These are phyloP conservation scores for Serripes groenlandicus DNA, from an alignment of 2,888 invertebrate species.

Conservation along the genomic window DNA sequence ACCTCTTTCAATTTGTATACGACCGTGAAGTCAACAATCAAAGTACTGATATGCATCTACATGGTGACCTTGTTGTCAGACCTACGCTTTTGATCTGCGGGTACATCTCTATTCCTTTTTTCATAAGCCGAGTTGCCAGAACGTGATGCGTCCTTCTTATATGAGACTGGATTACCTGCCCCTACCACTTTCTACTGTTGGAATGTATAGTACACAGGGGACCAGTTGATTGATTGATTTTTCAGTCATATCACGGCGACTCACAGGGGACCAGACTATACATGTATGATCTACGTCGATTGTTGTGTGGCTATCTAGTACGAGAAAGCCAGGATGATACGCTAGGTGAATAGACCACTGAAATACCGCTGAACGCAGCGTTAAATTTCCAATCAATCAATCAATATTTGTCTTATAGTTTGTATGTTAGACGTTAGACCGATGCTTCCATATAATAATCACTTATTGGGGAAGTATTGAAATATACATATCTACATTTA, in stretches of 20 bases:
- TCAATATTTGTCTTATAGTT: too few species aligned
- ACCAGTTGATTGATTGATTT: neutral
- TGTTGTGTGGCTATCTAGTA: too few species aligned
- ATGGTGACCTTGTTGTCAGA: neutral
- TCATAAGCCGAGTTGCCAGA: neutral
- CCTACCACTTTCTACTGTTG: neutral
- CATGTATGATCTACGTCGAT: too few species aligned
- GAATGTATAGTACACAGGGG: neutral
- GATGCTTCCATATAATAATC: too few species aligned
- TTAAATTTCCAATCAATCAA: too few species aligned
- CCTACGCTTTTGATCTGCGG: neutral
- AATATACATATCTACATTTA: too few species aligned
- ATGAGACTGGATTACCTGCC: neutral
- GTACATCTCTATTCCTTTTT: neutral
- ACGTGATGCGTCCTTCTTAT: neutral
- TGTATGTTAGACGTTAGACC: too few species aligned
- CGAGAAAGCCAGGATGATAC: too few species aligned
- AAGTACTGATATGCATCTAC: slow-evolving; percentile 1
- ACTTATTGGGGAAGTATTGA: too few species aligned
- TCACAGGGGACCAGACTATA: neutral
- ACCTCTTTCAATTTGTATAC: neutral
- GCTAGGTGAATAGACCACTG: too few species aligned
- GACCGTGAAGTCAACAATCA: slow-evolving; percentile 10
- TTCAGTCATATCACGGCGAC: neutral
- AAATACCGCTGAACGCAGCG: too few species aligned